Evolutionary conservation across 2,797 vertebrate species (phyloP), one percentile per base, ranked within the genome.

Genomic region (Silurus aristotelis): DNA sequence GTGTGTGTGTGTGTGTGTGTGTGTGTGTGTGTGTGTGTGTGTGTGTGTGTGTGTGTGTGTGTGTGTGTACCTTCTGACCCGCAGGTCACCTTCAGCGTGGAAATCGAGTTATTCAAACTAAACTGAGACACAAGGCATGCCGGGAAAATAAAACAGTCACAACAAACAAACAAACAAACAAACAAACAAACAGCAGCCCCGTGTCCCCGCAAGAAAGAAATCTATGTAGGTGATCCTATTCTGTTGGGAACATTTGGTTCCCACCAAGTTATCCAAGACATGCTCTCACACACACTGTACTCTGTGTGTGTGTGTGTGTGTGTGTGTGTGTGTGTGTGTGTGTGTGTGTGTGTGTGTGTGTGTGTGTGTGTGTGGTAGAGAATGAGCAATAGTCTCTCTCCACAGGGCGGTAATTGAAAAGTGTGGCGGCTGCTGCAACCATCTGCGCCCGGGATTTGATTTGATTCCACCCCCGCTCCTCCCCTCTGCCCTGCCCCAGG

Each of bases 371-470:
- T 52, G 48, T 52, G 48, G 80, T 58, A 80, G 22, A 89, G 31
- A 91, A 91, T 94, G 93, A 95, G 93, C 90, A 92, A 94, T 95
- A 90, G 93, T 90, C 91, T 90, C 89, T 89, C 86, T 88, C 60
- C n/a, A 71, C 89, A 27, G 20, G 52, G 87, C 81, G 86, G 88
- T 96, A 94, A 95, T 95, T 95, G 93, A 95, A 95, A 95, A 94
- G 92, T 91, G 89, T 91, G 92, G 89, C 90, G 91, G 90, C 91
- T 92, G 90, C 88, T 89, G 90, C 84, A 80, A 83, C 93, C 95
- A 95, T 95, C 95, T 95, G 95, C 90, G 70, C 5, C 63, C 61
- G 66, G 48, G 60, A 25, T 55, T 43, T 55, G 82, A 75, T 83
- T 72, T 83, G 52, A 72, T 61, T 38, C 12, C 55, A 4, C 31